Conservation (phyloP, 2,113 vertebrate species). For the Illadopsis cleaveri region DNA sequence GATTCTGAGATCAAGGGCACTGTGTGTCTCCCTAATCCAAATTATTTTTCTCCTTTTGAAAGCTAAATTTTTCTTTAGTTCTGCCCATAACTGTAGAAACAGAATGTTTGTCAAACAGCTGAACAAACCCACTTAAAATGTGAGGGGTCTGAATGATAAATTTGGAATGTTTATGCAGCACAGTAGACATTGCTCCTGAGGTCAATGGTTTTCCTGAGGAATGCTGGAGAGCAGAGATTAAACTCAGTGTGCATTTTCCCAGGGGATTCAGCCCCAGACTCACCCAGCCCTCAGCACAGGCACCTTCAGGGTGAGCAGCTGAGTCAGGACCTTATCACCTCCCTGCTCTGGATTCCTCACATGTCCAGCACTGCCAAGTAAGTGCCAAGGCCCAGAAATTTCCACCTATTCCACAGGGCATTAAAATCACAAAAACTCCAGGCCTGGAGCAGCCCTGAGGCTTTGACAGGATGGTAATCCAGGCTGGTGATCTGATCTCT, state of each 20-base stretch:
- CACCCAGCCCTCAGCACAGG: background rate
- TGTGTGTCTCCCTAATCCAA: background rate
- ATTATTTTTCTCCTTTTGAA: background rate
- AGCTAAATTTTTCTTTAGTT: background rate
- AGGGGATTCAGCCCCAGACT: background rate
- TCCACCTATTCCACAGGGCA: background rate
- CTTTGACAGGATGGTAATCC: background rate
- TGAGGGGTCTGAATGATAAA: slow-evolving; percentile 14
- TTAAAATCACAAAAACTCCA: background rate
- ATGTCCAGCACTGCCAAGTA: background rate
- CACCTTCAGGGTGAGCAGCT: background rate
- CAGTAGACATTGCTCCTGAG: slow-evolving; percentile 32
- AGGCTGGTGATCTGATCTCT: background rate
- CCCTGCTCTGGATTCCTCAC: background rate
- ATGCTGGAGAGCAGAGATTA: slow-evolving; percentile 53
- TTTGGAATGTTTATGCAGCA: slow-evolving; percentile 59
- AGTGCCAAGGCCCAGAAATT: background rate
- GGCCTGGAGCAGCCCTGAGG: background rate
- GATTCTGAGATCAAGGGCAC: background rate
- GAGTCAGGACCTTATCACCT: background rate
- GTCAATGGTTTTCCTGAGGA: slow-evolving; percentile 57
- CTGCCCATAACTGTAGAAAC: background rate
- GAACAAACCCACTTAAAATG: background rate
- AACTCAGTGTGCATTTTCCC: slow-evolving; percentile 38
- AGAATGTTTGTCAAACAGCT: background rate